Conservation (phyloP, 2,888 invertebrate genomes). For the Anorthoa munda region DNA sequence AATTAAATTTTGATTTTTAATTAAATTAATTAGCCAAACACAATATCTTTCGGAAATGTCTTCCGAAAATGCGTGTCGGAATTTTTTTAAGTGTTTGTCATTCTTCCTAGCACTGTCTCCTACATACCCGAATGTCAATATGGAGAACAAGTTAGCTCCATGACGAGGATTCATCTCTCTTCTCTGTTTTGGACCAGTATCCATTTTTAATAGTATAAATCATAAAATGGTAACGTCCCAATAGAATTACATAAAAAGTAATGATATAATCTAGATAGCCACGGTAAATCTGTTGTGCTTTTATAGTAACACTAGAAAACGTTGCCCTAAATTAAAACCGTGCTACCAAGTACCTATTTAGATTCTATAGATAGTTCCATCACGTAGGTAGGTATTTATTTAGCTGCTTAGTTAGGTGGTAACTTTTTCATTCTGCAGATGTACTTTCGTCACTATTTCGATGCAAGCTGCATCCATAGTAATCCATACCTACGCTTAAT, state of each 20-base stretch:
- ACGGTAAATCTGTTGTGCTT: constrained; percentile 8
- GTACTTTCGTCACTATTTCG: not conserved
- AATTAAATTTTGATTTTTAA: no score
- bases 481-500: no score
- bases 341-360: not conserved
- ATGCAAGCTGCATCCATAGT: not conserved
- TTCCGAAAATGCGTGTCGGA: not conserved
- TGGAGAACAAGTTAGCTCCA: constrained; percentile 88
- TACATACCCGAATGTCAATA: constrained; percentile 90
- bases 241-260: constrained; percentile 1
- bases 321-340: not conserved
- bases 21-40: no score
- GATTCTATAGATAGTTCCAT: not conserved
- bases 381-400: not conserved
- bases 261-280: constrained; percentile 44
- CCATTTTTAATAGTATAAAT: constrained; percentile 75
- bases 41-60: not conserved
- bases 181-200: constrained; percentile 85
- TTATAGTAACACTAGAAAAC: not conserved
- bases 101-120: not conserved
- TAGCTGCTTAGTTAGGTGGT: no score
- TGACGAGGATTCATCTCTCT: constrained; percentile 88
- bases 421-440: not conserved
- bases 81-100: not conserved
- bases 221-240: not conserved